Base-by-base conservation (phyloP, 1,140 invertebrate genomes). In the Drosophila erecta region DNA sequence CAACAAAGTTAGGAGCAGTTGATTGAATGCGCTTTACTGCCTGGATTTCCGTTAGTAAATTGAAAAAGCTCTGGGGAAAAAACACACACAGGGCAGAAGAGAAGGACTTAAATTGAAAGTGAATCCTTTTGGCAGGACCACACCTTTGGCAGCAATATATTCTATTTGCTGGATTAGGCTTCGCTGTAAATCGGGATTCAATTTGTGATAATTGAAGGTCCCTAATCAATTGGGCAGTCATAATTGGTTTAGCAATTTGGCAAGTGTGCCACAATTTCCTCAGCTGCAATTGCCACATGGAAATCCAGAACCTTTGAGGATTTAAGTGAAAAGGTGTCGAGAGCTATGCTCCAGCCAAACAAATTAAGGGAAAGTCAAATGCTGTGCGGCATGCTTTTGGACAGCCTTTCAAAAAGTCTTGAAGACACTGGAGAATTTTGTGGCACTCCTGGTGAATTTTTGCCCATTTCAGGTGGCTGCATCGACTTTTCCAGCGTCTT, bases 1-100 rank as follows among this genome's bases (percentile, higher is more conserved):
- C 78, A 76, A 65, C 78, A 81, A 72, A 87, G 83, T 86, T 86
- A 79, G 78, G 43, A 67, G 74, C 75, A 76, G 75, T 87, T 86
- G 83, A 86, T 86, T 86, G 83, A 86, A 86, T 86, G 83, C 83
- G 79, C 66, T 87, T 87, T 79, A 89, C 76, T 87, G 79, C 83
- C 79, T 87, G 84, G 84, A 87, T 87, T 83, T 87, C 83, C 83
- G 83, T 83, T 79, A 76, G 83, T 87, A 87, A 87, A 87, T 87
- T 87, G 83, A 49, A 86, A 85, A 56, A 40, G 59, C 58, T 64
- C 59, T 2, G 14, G 38, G 20, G 35, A 47, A 50, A 17, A 17
- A n/a, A n/a, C n/a, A n/a, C n/a, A n/a, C n/a, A n/a, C n/a, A n/a
- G n/a, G n/a, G n/a, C 43, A 30, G 10, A 8, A 30, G 30, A 10